Percentiles rank a stretch among this genome's conserved stretches.
These are phyloP conservation scores for Leptinotarsa tumamoca DNA, from an alignment of 2,888 invertebrate species.

Conservation along the genomic window DNA sequence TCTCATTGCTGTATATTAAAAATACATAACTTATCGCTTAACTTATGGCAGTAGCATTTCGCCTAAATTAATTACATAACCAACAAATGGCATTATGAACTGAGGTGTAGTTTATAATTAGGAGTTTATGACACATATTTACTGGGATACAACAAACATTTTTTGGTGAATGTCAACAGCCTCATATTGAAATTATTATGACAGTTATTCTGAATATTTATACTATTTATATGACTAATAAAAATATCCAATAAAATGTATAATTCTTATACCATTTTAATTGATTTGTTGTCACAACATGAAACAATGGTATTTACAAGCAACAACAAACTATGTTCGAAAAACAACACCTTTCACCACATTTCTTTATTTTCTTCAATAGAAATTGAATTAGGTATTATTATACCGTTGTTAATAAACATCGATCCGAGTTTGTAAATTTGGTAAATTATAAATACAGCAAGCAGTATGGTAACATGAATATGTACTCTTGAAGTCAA, in stretches of 20 bases:
- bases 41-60: conserved; percentile 32
- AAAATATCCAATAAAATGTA: conserved; percentile 44
- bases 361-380: not conserved
- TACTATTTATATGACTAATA: conserved; percentile 39
- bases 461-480: too few relatives aligned
- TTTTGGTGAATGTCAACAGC: conserved; percentile 23
- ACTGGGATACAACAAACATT: conserved; percentile 16
- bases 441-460: too few relatives aligned
- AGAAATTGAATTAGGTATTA: not conserved
- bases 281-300: conserved; percentile 61
- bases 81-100: not conserved
- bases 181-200: conserved; percentile 29
- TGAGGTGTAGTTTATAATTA: not conserved
- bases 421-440: too few relatives aligned
- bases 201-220: conserved; percentile 26
- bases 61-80: not conserved
- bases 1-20: not conserved
- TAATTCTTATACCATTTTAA: conserved; percentile 51
- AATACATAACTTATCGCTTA: conserved; percentile 8
- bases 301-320: conserved; percentile 58
- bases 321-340: conserved; percentile 11
- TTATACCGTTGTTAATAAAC: too few relatives aligned
- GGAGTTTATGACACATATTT: conserved; percentile 6
- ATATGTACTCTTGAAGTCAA: too few relatives aligned
- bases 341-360: not conserved